A percentile compares a stretch with the other conserved stretches of the same genome.
phyloP scores from a whole-genome alignment of 2,113 vertebrate species.

The Circaetus cinerascens region DNA sequence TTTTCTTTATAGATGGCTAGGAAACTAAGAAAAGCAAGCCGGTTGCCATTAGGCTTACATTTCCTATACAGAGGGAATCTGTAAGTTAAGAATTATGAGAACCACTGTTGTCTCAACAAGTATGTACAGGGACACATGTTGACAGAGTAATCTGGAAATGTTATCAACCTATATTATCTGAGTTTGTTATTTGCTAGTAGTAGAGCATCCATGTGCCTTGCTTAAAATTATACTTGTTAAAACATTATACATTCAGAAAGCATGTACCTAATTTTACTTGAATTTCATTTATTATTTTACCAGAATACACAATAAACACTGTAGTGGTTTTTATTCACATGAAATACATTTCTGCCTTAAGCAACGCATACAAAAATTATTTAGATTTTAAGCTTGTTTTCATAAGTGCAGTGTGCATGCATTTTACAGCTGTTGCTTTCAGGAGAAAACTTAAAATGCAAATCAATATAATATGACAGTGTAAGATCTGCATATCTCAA shows the following conservation, averaged over 20 bases:
- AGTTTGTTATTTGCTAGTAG: not conserved
- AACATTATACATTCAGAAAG: not conserved
- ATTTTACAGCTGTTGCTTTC: not conserved
- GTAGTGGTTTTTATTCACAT: not conserved
- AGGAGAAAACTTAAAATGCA: not conserved
- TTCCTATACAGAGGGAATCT: not conserved
- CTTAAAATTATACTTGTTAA: not conserved
- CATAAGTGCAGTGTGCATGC: not conserved
- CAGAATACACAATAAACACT: not conserved
- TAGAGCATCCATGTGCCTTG: not conserved
- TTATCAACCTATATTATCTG: not conserved
- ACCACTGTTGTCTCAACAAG: not conserved
- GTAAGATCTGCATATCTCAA: not conserved
- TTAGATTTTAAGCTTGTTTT: not conserved
- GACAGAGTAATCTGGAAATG: not conserved
- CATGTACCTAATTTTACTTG: not conserved
- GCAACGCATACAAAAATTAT: not conserved
- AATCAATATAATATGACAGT: not conserved
- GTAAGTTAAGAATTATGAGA: not conserved
- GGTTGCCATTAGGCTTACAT: not conserved
- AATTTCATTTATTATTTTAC: not conserved
- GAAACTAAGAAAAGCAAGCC: not conserved
- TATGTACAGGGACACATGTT: not conserved
- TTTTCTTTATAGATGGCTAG: not conserved
- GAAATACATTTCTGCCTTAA: not conserved